Percentiles rank a stretch among this genome's conserved stretches.
phyloP scores from a whole-genome alignment of 2,888 invertebrate species.

The Diaphora mendica region DNA sequence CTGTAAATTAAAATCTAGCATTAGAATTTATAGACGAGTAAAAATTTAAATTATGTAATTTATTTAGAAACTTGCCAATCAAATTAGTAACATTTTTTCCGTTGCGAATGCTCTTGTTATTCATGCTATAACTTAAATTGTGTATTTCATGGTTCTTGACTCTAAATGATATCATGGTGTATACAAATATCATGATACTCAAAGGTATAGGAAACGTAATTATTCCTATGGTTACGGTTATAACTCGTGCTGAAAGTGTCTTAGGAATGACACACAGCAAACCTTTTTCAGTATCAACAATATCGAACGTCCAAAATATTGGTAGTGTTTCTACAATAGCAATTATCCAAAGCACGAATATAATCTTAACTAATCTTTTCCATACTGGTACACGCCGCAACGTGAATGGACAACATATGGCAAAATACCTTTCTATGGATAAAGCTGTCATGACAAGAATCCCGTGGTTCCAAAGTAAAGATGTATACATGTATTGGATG shows the following conservation, averaged over 20 bases:
- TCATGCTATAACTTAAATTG: constrained; percentile 32
- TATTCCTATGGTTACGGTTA: constrained; percentile 38
- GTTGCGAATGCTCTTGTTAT: constrained; percentile 48
- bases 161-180: constrained; percentile 53
- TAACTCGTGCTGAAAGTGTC: constrained; percentile 25
- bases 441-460: constrained; percentile 50
- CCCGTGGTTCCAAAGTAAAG: constrained; percentile 48
- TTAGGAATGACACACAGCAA: constrained; percentile 40
- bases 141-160: constrained; percentile 48
- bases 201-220: constrained; percentile 52
- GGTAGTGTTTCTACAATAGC: constrained; percentile 52
- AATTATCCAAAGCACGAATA: constrained; percentile 45
- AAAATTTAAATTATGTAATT: not conserved
- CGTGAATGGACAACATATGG: constrained; percentile 51
- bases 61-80: constrained; percentile 48
- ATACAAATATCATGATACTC: constrained; percentile 48
- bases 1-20: constrained; percentile 58
- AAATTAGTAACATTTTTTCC: constrained; percentile 55
- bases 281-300: constrained; percentile 36
- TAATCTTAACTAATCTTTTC: constrained; percentile 44
- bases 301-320: constrained; percentile 31
- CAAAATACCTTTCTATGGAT: constrained; percentile 52
- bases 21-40: not conserved
- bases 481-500: constrained; percentile 41
- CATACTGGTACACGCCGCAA: constrained; percentile 35